Percentiles rank a stretch among this genome's conserved stretches.
Evolutionary conservation across 1,140 invertebrate genomes (phyloP).

Genomic region (Doryteuthis pealeii): DNA sequence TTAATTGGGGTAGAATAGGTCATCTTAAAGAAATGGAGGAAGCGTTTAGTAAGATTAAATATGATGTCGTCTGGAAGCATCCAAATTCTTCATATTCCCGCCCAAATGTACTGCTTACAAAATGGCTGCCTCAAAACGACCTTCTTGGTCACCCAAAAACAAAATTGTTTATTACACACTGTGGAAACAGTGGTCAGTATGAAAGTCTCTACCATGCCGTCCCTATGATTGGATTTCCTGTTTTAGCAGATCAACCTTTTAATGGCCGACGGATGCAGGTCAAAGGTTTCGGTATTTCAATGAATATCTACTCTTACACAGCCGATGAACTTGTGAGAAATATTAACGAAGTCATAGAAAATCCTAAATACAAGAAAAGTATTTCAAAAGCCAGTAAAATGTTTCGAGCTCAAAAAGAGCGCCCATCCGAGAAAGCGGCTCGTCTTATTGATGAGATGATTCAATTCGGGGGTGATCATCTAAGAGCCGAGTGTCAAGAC

Average conservation of each 20-base stretch:
- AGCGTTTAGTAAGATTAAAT: conserved; percentile 23
- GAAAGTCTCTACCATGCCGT: too few relatives aligned
- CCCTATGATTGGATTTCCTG: conserved; percentile 73
- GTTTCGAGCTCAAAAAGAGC: too few relatives aligned
- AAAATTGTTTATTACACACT: conserved; percentile 65
- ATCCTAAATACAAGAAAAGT: too few relatives aligned
- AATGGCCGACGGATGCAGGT: conserved; percentile 56
- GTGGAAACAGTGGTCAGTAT: too few relatives aligned
- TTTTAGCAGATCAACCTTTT: conserved; percentile 69
- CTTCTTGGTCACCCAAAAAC: conserved; percentile 66
- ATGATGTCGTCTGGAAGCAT: neutral
- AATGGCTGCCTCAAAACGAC: conserved; percentile 64
- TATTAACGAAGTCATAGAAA: too few relatives aligned
- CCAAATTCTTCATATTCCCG: neutral
- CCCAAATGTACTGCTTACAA: too few relatives aligned
- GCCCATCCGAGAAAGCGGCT: too few relatives aligned
- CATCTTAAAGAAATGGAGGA: conserved; percentile 44
- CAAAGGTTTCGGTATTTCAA: conserved; percentile 50
- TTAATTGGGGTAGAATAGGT: neutral
- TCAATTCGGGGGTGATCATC: conserved; percentile 37
- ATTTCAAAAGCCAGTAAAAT: too few relatives aligned
- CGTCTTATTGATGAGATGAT: too few relatives aligned
- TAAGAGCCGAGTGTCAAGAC: conserved; percentile 29
- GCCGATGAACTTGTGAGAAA: conserved; percentile 30
- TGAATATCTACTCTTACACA: conserved; percentile 43